Evolutionary conservation across 2,888 invertebrate species (phyloP).

Genomic region (Heteromyza rotundicornis): DNA sequence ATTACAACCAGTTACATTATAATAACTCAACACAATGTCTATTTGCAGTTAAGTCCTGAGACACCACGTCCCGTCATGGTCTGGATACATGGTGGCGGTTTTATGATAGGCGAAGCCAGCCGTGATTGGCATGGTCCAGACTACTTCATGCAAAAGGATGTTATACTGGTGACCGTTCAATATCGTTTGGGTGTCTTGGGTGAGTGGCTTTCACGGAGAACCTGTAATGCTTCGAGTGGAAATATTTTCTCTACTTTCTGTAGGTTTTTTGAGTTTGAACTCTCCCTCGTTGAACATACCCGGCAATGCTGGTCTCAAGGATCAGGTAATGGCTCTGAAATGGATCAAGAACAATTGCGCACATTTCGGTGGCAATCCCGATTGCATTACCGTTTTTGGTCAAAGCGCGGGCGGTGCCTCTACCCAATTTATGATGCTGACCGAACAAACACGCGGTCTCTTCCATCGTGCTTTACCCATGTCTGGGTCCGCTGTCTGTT

Average conservation of each 20-base stretch:
- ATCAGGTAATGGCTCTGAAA: slow-evolving; percentile 64
- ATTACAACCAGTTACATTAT: not conserved
- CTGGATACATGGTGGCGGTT: slow-evolving; percentile 65
- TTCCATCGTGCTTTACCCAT: slow-evolving; percentile 59
- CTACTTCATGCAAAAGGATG: slow-evolving; percentile 63
- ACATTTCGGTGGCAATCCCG: slow-evolving; percentile 64
- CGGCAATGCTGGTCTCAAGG: slow-evolving; percentile 66
- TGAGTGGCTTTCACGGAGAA: no score
- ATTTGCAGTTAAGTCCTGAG: slow-evolving; percentile 44
- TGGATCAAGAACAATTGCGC: slow-evolving; percentile 65
- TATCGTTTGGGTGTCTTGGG: slow-evolving; percentile 64
- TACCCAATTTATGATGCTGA: slow-evolving; percentile 64
- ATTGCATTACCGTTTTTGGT: slow-evolving; percentile 66
- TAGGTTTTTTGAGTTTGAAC: slow-evolving; percentile 64
- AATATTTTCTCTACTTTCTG: not conserved
- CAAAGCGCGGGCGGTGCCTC: slow-evolving; percentile 65
- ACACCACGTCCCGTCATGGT: slow-evolving; percentile 62
- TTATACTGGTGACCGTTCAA: slow-evolving; percentile 63
- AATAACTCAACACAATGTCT: not conserved
- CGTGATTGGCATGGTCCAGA: slow-evolving; percentile 61
- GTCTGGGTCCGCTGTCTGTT: slow-evolving; percentile 50
- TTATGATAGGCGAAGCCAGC: slow-evolving; percentile 61
- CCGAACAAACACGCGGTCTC: slow-evolving; percentile 63
- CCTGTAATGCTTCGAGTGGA: no score
- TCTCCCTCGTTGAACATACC: slow-evolving; percentile 63